Base-by-base conservation (phyloP, 2,888 invertebrate genomes). In the Stenoptilia bipunctidactyla region DNA sequence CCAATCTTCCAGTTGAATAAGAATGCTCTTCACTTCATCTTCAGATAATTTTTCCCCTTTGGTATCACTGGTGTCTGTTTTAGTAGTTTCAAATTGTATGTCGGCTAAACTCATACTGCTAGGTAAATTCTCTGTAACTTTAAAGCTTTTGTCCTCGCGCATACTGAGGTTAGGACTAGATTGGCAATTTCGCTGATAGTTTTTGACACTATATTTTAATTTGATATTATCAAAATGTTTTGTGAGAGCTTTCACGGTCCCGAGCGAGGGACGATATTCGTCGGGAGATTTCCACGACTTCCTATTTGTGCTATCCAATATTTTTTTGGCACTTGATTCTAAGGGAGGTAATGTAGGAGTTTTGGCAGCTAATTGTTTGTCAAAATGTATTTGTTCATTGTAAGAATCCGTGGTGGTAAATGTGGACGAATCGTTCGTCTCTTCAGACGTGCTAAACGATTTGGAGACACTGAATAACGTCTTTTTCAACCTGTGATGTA, bases 241-340 rank as follows among this genome's bases (percentile, higher is more conserved):
- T 0, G 91, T 85, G 43, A 92, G 71, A 33, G 89, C 90, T 42
- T 89, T 90, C 0, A 92, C 92, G 62, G 89, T 87, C 1, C 91
- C 91, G 42, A 86, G 86, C 0, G 90, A 89, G 13, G 90, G 86
- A 41, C 90, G 71, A 39, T 88, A 88, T 51, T 90, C 89, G 50
- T 90, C 89, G 0, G 90, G 90, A 0, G 90, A 90, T 53, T 87
- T 88, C 90, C 90, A 90, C 13, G 87, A 89, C 49, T 88, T 89
- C 37, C 71, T 66, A 42, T 77, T 71, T 36, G 68, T 65, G 40
- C 67, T 66, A 42, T 75, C 72, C 44, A 80, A 53, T 34, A 79
- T 66, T 52, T 70, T 61, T 43, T 71, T 76, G 15, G 65, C 64
- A n/a, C 68, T 62, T 4, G 55, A 52, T 30, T 70, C 72, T 33